Evolutionary conservation across 2,113 vertebrate genomes (phyloP).

Genomic region (Mohoua ochrocephala): DNA sequence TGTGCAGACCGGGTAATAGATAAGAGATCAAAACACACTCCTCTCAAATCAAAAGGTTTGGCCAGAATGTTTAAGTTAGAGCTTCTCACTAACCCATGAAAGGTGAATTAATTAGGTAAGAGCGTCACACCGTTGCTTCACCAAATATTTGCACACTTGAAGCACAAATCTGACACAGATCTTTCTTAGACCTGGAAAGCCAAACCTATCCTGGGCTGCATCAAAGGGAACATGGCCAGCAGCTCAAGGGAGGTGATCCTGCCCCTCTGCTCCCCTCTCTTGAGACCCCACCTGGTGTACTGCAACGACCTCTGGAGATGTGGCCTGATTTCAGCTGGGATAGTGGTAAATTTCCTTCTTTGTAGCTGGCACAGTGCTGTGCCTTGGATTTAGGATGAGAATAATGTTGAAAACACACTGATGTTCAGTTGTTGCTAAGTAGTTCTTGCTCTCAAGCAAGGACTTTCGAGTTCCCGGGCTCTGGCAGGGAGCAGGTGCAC

Average conservation of each 20-base stretch:
- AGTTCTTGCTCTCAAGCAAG: background rate
- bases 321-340: background rate
- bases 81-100: background rate
- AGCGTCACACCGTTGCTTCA: background rate
- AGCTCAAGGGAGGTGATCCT: background rate
- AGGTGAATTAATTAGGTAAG: background rate
- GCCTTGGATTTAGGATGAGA: background rate
- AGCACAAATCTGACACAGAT: background rate
- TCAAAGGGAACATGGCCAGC: background rate
- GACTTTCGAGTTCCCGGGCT: background rate
- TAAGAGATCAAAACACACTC: background rate
- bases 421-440: background rate
- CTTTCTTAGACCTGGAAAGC: background rate
- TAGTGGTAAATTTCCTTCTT: background rate
- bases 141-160: background rate
- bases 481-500: background rate
- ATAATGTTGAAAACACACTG: background rate
- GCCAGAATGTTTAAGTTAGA: background rate
- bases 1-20: background rate
- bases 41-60: background rate
- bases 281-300: background rate
- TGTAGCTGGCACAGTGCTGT: background rate
- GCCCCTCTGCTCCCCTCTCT: background rate
- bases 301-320: background rate
- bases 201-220: background rate